phyloP scores from a whole-genome alignment of 2,888 invertebrate species.

The Tenthredo distinguenda region DNA sequence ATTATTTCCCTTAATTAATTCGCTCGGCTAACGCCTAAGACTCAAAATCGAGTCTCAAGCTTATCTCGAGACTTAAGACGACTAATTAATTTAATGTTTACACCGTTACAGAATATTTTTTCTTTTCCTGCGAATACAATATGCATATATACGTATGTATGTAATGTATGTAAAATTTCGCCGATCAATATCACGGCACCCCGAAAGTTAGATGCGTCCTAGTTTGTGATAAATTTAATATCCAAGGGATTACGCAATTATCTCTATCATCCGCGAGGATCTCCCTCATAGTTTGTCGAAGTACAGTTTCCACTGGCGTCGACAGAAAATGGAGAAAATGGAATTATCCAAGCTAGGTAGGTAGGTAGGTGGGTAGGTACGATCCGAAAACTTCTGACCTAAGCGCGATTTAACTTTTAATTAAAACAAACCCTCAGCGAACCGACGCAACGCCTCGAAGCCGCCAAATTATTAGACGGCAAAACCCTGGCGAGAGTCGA shows the following conservation, averaged over 20 bases:
- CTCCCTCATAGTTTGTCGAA: neutral
- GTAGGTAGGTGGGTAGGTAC: constrained; percentile 13
- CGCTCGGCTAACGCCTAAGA: neutral
- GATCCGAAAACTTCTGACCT: constrained; percentile 50
- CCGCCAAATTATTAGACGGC: constrained; percentile 36
- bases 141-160: too few relatives aligned
- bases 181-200: neutral
- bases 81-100: neutral
- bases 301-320: constrained; percentile 33
- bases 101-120: neutral
- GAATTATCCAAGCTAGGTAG: constrained; percentile 29
- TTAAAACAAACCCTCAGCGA: constrained; percentile 41
- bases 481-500: neutral
- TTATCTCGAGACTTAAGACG: neutral
- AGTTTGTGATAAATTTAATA: constrained; percentile 36
- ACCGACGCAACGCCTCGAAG: constrained; percentile 14
- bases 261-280: constrained; percentile 2
- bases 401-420: constrained; percentile 51
- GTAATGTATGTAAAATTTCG: too few relatives aligned
- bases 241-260: constrained; percentile 27
- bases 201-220: neutral
- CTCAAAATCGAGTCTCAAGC: neutral
- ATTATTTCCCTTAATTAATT: constrained; percentile 28
- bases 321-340: constrained; percentile 32
- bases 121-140: neutral